These are phyloP conservation scores for Pangasius djambal DNA, from an alignment of 2,797 vertebrate genomes.

Conservation along the genomic window DNA sequence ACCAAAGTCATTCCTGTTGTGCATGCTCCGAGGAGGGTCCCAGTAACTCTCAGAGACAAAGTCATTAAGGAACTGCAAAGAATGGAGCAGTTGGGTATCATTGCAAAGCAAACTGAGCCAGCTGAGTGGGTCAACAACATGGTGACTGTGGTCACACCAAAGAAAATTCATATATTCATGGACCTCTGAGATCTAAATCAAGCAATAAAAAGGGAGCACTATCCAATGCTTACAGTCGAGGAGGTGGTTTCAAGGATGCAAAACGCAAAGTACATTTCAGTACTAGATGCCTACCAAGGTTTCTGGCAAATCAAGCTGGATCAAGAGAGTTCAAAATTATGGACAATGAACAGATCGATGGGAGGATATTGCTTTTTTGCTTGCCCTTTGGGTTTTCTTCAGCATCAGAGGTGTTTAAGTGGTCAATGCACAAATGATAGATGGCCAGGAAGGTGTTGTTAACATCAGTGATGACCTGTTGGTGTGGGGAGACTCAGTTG, in stretches of 20 bases:
- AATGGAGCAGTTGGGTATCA: neutral
- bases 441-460: conserved; percentile 38
- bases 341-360: neutral
- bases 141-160: neutral
- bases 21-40: conserved; percentile 13
- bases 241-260: neutral
- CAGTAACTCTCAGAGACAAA: conserved; percentile 8
- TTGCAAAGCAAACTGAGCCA: neutral
- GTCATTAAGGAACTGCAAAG: neutral
- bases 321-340: neutral
- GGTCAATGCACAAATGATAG: conserved; percentile 39
- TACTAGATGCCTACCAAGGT: neutral
- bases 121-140: conserved; percentile 19
- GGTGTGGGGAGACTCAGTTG: conserved; percentile 18
- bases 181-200: conserved; percentile 20
- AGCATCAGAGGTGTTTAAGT: conserved; percentile 36
- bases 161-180: neutral
- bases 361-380: conserved; percentile 9
- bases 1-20: conserved; percentile 9
- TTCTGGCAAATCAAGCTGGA: neutral
- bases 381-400: conserved; percentile 24
- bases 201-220: neutral
- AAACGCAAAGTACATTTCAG: neutral
- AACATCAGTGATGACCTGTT: conserved; percentile 44
- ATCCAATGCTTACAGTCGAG: conserved; percentile 6